These are phyloP conservation scores for Morpho helenor DNA, from an alignment of 2,888 invertebrate species.

Conservation along the genomic window DNA sequence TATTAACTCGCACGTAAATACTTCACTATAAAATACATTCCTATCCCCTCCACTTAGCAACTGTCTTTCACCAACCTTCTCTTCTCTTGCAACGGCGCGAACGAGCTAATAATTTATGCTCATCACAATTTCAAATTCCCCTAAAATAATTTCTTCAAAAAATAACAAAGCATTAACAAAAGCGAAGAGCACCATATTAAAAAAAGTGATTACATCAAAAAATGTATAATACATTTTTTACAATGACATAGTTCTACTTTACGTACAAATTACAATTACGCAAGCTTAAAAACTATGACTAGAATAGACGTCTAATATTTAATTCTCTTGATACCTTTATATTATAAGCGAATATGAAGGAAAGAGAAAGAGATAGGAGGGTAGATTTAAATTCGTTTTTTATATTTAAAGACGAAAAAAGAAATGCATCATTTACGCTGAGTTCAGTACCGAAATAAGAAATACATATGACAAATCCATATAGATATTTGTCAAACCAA, in stretches of 20 bases:
- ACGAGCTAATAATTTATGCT: too few species aligned
- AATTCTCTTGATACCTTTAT: constrained; percentile 56
- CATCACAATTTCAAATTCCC: constrained; percentile 1
- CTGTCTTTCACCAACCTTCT: too few species aligned
- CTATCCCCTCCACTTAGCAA: too few species aligned
- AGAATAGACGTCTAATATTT: constrained; percentile 27
- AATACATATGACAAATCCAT: too few species aligned
- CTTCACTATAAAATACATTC: too few species aligned
- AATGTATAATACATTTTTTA: not conserved
- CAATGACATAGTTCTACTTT: not conserved
- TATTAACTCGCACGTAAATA: too few species aligned
- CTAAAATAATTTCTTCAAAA: constrained; percentile 10
- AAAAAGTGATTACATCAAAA: constrained; percentile 42
- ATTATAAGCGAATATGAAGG: constrained; percentile 59
- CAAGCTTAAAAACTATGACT: constrained; percentile 4
- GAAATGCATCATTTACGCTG: too few species aligned
- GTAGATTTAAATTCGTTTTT: constrained; percentile 14
- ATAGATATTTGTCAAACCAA: too few species aligned
- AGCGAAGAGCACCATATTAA: constrained; percentile 46
- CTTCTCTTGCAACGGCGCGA: too few species aligned
- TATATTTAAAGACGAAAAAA: too few species aligned
- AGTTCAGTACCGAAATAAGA: too few species aligned
- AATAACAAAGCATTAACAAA: constrained; percentile 30
- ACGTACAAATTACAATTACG: not conserved
- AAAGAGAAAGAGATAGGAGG: constrained; percentile 41